Percentiles rank a stretch among this genome's conserved stretches.
Evolutionary conservation across 2,888 invertebrate species (phyloP).

Genomic region (Aphelenchoides bicaudatus): DNA sequence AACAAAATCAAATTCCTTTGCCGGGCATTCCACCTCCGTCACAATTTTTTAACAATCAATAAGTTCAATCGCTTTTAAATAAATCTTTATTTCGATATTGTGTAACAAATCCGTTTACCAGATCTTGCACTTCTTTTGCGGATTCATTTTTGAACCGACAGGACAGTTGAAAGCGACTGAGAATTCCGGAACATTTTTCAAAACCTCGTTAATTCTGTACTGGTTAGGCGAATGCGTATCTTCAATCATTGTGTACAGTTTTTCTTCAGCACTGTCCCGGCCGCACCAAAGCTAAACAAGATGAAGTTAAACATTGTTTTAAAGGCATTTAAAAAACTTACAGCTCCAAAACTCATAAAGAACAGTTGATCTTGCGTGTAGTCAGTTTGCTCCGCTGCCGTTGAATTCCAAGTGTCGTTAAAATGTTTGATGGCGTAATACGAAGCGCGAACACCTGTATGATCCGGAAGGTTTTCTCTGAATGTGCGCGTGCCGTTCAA

Average conservation of each 20-base stretch:
- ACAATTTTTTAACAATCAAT: no score
- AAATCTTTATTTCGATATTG: no score
- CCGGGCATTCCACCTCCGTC: no score
- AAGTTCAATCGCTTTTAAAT: no score
- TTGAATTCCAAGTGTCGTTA: not conserved
- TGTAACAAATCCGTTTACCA: no score
- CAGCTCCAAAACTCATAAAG: constrained; percentile 1
- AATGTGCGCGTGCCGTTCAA: not conserved
- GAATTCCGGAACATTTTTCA: constrained; percentile 7
- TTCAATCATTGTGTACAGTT: not conserved
- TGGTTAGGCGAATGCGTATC: constrained; percentile 9
- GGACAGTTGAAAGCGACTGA: constrained; percentile 8
- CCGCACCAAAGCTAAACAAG: no score
- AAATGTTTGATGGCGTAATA: not conserved
- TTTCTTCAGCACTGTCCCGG: no score
- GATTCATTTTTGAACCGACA: not conserved
- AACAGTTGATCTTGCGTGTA: constrained; percentile 5
- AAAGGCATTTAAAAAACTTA: no score
- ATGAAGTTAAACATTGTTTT: no score
- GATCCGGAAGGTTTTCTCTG: constrained; percentile 1
- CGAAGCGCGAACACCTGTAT: constrained; percentile 1
- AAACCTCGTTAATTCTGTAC: not conserved
- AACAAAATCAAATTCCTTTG: no score
- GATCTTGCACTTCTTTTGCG: not conserved
- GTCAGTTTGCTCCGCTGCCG: not conserved